Percentiles rank a stretch among this genome's conserved stretches.
These are phyloP conservation scores for Pionites leucogaster DNA, from an alignment of 2,113 vertebrate genomes.

Conservation along the genomic window DNA sequence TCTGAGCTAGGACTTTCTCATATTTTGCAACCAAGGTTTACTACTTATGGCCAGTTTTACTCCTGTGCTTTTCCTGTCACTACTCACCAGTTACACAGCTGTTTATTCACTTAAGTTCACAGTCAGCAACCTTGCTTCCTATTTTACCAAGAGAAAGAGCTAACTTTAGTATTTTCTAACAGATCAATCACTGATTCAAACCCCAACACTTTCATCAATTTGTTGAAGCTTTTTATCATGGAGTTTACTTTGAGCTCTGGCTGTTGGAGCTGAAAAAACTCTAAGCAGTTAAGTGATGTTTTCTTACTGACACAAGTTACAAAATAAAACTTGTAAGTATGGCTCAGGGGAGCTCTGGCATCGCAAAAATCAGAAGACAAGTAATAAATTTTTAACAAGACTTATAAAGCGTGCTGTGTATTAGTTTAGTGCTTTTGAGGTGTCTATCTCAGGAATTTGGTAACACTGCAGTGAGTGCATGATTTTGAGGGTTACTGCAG, in stretches of 20 bases:
- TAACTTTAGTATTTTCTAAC: background rate
- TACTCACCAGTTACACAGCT: background rate
- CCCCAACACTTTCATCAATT: background rate
- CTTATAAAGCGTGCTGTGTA: background rate
- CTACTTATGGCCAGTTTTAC: accelerated
- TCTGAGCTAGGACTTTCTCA: background rate
- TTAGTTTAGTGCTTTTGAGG: background rate
- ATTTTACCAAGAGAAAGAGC: background rate
- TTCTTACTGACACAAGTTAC: background rate
- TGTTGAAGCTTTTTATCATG: background rate
- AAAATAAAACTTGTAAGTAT: background rate
- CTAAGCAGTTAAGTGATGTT: background rate
- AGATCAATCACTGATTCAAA: background rate
- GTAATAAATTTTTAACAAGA: background rate
- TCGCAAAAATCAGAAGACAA: background rate
- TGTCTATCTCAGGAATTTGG: background rate
- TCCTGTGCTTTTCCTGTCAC: background rate
- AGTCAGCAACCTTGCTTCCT: background rate
- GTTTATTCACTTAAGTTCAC: background rate
- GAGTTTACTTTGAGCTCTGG: background rate
- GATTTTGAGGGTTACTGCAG: background rate
- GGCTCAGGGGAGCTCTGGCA: background rate
- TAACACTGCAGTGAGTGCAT: background rate
- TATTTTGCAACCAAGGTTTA: background rate
- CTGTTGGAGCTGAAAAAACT: background rate